These are phyloP conservation scores for Seriola quinqueradiata DNA, from an alignment of 2,113 vertebrate species.

Conservation along the genomic window DNA sequence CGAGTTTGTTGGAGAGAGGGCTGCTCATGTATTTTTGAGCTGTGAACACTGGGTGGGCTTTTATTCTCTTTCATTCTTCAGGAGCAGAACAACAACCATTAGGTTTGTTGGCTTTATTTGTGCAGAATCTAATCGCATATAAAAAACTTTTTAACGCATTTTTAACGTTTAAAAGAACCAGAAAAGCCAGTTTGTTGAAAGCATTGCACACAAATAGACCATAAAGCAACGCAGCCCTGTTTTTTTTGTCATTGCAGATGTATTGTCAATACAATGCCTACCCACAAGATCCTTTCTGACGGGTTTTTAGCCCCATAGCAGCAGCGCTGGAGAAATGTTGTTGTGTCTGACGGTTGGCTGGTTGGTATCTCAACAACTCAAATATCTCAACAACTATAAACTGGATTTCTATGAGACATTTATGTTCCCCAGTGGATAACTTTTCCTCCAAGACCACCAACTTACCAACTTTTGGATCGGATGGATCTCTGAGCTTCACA, in stretches of 20 bases:
- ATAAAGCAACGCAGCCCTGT: neutral
- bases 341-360: no score
- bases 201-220: neutral
- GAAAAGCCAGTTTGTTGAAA: neutral
- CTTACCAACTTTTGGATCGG: no score
- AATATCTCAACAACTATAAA: neutral
- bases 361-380: neutral
- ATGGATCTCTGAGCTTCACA: neutral
- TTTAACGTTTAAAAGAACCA: neutral
- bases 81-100: neutral
- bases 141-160: no score
- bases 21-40: conserved; percentile 35
- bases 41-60: conserved; percentile 26
- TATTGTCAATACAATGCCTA: neutral
- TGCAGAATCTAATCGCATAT: neutral
- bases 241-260: neutral
- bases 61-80: conserved; percentile 18
- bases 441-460: no score
- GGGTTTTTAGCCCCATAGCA: neutral
- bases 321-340: neutral
- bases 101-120: neutral
- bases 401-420: neutral
- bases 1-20: conserved; percentile 39
- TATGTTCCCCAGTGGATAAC: neutral
- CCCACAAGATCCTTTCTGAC: neutral